Evolutionary conservation across 2,888 invertebrate species (phyloP), one percentile per base, ranked within the genome.

Genomic region (Harpagoxenus sublaevis): DNA sequence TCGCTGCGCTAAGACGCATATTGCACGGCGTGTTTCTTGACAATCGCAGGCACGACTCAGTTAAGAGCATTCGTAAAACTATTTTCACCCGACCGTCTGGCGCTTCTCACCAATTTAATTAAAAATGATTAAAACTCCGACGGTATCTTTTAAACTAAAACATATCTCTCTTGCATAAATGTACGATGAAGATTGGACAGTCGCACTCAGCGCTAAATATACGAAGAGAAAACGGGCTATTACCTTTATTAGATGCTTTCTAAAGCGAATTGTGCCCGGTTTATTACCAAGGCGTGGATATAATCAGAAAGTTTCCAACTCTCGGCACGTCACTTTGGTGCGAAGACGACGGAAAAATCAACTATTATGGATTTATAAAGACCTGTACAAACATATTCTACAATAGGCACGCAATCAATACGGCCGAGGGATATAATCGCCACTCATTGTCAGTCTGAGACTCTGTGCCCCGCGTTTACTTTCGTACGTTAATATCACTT

Each of bases 191-290:
- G 70, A 48, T 45, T 35, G 57, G 35, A 68, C 23, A 15, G 42
- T 55, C 10, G 45, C 65, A n/a, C 9, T 51, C 23, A 15, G n/a
- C 68, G 45, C 18, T 70, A 70, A 78, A 57, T 70, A 71, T 23
- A 71, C 39, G 8, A 5, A 60, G 71, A 48, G 79, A 79, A 60
- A 79, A 71, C 48, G 71, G 57, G 48, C 71, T 79, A 79, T 70
- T 79, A 78, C 60, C 57, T 71, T 79, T 79, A 79, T 71, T 79
- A 79, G 71, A 60, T 48, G 71, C 60, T 71, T 79, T 71, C 79
- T 71, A 79, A 79, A 71, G 71, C 57, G 48, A 60, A 66, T 78
- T 45, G 60, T 35, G 57, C 23, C 8, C 57, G 57, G 23, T 48
- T 68, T 35, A 57, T 71, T 60, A 35, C 60, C 71, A 10, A 70